Base-by-base conservation (phyloP, 2,113 vertebrate species). In the Trematocara unimaculatum region DNA sequence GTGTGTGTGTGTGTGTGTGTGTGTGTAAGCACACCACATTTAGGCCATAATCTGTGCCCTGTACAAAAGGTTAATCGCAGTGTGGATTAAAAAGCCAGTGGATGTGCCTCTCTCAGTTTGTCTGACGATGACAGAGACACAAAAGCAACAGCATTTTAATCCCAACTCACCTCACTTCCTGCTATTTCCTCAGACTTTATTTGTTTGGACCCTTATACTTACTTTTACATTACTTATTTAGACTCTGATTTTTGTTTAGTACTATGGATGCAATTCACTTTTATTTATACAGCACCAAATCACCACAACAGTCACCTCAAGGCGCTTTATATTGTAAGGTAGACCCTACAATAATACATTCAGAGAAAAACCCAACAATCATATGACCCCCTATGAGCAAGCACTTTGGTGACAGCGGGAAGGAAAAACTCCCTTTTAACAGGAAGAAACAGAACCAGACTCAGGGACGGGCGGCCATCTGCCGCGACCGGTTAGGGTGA, bases 131-230 rank as follows among this genome's bases (percentile, higher is more conserved):
- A 62, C 85, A 77, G 78, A 38, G 67, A 85, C 85, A 89, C 89
- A 94, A 92, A 95, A 93, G 88, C 87, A 84, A 89, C 74, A 67
- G 89, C 89, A 87, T 83, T 91, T 89, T 95, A 95, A 96, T 94
- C 93, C 91, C 49, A 38, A 23, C 51, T 88, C 62, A 56, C 62
- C 84, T 55, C n/a, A 14, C 74, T 38, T 79, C 83, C 88, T 87
- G 90, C 45, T 81, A 79, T 83, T 83, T 42, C 54, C 82, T 56
- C 8, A 60, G 40, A 64, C 82, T 33, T 58, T 58, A 23, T 53
- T 53, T 13, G 5, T 23, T 42, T 79, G 14, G 29, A 56, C n/a
- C 55, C 23, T 60, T 40, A 77, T 11, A 18, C 14, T n/a, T 49
- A 67, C 33, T 51, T 81, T 35, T 7, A 6, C 31, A 6, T 47